Conservation (phyloP, 1,140 invertebrate genomes). For the Aphidius ervi region DNA sequence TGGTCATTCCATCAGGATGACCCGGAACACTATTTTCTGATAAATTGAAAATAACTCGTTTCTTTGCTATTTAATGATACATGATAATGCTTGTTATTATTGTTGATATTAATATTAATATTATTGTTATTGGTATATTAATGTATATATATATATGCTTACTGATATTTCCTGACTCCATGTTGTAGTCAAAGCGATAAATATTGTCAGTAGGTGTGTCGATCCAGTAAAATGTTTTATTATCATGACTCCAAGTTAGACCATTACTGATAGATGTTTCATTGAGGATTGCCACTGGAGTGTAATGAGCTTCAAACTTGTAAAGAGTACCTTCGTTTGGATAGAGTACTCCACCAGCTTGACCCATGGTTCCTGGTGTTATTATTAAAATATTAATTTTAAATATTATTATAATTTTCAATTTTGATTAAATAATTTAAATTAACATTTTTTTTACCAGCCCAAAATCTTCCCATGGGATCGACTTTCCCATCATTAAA, state of each 20-base stretch:
- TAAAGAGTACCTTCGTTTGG: constrained; percentile 55
- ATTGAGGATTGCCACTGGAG: constrained; percentile 41
- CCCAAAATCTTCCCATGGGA: constrained; percentile 70
- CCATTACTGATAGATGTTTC: constrained; percentile 76
- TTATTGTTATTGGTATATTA: constrained; percentile 31
- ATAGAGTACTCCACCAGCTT: constrained; percentile 54
- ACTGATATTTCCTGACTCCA: constrained; percentile 32
- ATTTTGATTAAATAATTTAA: constrained; percentile 43
- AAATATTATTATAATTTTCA: constrained; percentile 17
- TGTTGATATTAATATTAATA: neutral
- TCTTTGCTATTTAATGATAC: constrained; percentile 41
- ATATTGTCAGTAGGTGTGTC: constrained; percentile 67
- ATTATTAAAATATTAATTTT: no score
- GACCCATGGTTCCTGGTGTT: constrained; percentile 59
- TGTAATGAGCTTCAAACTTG: constrained; percentile 46
- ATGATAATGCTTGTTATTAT: neutral
- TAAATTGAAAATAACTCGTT: constrained; percentile 48
- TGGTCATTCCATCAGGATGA: constrained; percentile 68
- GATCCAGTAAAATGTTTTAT: constrained; percentile 72
- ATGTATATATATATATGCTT: constrained; percentile 41
- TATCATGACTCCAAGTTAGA: constrained; percentile 69
- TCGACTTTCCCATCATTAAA: constrained; percentile 90
- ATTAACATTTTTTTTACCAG: constrained; percentile 69
- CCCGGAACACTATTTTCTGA: constrained; percentile 48
- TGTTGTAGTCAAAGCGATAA: constrained; percentile 63